Base-by-base conservation (phyloP, 1,140 invertebrate genomes). In the Palaemon carinicauda region DNA sequence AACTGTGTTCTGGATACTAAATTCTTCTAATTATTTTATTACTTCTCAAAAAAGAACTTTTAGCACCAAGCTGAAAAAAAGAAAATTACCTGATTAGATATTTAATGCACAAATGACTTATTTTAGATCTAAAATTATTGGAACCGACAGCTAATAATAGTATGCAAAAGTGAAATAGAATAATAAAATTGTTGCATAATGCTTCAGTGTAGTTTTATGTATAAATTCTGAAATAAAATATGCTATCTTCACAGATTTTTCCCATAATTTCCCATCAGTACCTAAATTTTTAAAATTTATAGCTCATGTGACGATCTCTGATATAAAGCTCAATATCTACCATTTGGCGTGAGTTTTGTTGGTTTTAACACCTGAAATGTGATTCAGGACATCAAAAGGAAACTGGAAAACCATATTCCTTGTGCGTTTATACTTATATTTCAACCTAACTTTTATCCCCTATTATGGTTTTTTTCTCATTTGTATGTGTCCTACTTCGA, bases 351-450 rank as follows among this genome's bases (percentile, higher is more conserved):
- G 60, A 12, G 29, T 69, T 69, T 69, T 21, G n/a, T 69, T 69
- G n/a, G n/a, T 69, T 19, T 69, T 69, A 69, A 69, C 60, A 69
- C 29, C n/a, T 21, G 60, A 12, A 69, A 69, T 69, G 60, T 69
- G n/a, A 69, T 69, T 69, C 60, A 69, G 60, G 60, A 69, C 60
- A 69, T 69, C 60, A 69, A 69, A 21, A 69, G 60, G 60, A n/a
- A 69, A 27, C 60, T 69, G 29, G 7, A 21, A 69, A 69, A 69
- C 60, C 29, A 69, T 12, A 7, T 21, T 69, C 29, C n/a, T n/a
- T n/a, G n/a, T n/a, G n/a, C n/a, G n/a, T n/a, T n/a, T n/a, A n/a
- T n/a, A n/a, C n/a, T n/a, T n/a, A n/a, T n/a, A n/a, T n/a, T n/a
- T n/a, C n/a, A n/a, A n/a, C n/a, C n/a, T n/a, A n/a, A n/a, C n/a